Evolutionary conservation across 2,888 invertebrate genomes (phyloP).

Genomic region (Troides helena): DNA sequence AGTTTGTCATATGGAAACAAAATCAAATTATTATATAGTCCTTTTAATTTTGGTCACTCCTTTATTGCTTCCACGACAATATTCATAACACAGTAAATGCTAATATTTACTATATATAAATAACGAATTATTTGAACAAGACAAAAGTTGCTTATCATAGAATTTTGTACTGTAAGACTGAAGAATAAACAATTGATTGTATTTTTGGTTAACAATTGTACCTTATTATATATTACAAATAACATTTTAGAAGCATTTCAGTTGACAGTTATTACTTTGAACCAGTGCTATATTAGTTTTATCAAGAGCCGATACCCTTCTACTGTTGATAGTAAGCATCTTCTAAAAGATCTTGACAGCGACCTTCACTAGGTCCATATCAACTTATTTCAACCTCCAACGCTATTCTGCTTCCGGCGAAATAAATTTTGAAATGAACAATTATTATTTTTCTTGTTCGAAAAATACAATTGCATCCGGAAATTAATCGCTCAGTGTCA

Average conservation of each 20-base stretch:
- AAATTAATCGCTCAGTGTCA: constrained; percentile 24
- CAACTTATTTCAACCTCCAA: neutral
- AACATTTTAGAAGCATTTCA: neutral
- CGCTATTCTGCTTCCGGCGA: neutral
- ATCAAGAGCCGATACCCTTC: too few species aligned
- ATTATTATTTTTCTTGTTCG: constrained; percentile 9
- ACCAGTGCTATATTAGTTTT: too few species aligned
- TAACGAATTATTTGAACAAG: too few species aligned
- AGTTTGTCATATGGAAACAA: constrained; percentile 38
- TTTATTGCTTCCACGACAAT: too few species aligned
- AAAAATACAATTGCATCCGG: constrained; percentile 6
- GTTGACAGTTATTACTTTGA: neutral
- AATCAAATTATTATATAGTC: neutral
- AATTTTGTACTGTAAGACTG: neutral
- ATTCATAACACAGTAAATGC: too few species aligned
- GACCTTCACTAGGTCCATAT: neutral
- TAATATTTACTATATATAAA: too few species aligned
- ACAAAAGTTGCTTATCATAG: neutral
- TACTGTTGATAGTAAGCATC: too few species aligned
- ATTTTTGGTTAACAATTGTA: neutral
- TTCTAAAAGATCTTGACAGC: too few species aligned
- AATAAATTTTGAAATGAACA: neutral
- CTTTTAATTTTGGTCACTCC: neutral
- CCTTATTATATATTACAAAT: neutral
- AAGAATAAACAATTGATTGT: neutral